phyloP scores from a whole-genome alignment of 2,888 invertebrate species.

The Anorthoa munda region DNA sequence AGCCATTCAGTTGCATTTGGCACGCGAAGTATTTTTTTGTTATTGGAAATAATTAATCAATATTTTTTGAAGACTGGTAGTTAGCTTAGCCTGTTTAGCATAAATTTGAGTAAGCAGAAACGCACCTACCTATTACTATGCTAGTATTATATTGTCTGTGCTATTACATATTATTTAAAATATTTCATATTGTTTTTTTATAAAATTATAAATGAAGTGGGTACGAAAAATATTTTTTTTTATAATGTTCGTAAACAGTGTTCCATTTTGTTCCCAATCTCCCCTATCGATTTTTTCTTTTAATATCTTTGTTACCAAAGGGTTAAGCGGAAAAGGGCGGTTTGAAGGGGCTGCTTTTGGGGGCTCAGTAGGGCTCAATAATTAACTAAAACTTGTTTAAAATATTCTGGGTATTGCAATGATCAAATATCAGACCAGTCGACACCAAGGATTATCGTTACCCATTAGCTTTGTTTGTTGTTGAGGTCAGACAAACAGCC shows the following conservation, averaged over 20 bases:
- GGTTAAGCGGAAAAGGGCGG: slow-evolving; percentile 8
- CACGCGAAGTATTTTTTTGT: background rate
- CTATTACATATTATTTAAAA: too few relatives aligned
- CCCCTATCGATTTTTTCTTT: slow-evolving; percentile 14
- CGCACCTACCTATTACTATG: too few relatives aligned
- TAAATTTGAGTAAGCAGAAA: too few relatives aligned
- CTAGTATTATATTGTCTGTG: too few relatives aligned
- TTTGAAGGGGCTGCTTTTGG: background rate
- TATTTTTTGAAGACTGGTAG: background rate
- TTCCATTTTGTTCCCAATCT: slow-evolving; percentile 19
- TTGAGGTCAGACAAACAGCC: background rate
- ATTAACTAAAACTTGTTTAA: background rate
- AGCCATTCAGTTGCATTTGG: slow-evolving; percentile 6
- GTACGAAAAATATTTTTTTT: too few relatives aligned
- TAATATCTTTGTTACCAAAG: slow-evolving; percentile 2
- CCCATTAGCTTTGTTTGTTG: background rate
- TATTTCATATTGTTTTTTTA: too few relatives aligned
- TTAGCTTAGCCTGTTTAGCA: too few relatives aligned
- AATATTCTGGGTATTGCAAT: background rate
- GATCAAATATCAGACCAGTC: background rate
- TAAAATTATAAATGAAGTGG: too few relatives aligned
- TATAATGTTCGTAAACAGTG: background rate
- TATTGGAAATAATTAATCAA: background rate
- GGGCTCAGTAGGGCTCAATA: background rate
- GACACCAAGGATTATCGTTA: background rate